A percentile compares a stretch with the other conserved stretches of the same genome.
Evolutionary conservation across 1,140 invertebrate species (phyloP).

Genomic region (Drosophila kohkoa): DNA sequence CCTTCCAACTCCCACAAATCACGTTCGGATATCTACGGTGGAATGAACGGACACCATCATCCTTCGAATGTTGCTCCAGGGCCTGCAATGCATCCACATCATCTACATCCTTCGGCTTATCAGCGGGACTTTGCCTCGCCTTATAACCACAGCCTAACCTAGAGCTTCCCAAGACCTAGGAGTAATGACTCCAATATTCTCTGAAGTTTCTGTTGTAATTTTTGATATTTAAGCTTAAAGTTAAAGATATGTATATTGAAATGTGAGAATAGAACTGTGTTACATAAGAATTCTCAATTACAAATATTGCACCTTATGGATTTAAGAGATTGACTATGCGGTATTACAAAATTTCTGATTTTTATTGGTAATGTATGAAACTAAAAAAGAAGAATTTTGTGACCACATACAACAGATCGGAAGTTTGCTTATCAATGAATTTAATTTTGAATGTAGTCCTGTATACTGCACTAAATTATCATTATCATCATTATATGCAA

Average conservation of each 20-base stretch:
- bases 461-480: too few relatives aligned
- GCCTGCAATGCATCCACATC: conserved; percentile 74
- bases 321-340: too few relatives aligned
- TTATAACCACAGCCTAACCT: conserved; percentile 73
- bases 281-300: too few relatives aligned
- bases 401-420: too few relatives aligned
- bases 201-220: background rate
- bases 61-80: conserved; percentile 32
- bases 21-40: conserved; percentile 81
- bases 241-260: conserved; percentile 11
- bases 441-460: too few relatives aligned
- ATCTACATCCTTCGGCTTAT: conserved; percentile 76
- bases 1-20: conserved; percentile 85
- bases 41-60: conserved; percentile 80
- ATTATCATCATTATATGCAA: too few relatives aligned
- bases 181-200: background rate
- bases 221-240: conserved; percentile 15
- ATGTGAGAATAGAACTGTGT: background rate
- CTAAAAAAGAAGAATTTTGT: too few relatives aligned
- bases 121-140: conserved; percentile 82
- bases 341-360: too few relatives aligned
- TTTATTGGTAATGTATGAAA: too few relatives aligned
- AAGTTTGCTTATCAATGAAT: too few relatives aligned
- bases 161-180: background rate
- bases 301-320: too few relatives aligned